These are phyloP conservation scores for Oryzias woworae DNA, from an alignment of 2,113 vertebrate genomes.

Conservation along the genomic window DNA sequence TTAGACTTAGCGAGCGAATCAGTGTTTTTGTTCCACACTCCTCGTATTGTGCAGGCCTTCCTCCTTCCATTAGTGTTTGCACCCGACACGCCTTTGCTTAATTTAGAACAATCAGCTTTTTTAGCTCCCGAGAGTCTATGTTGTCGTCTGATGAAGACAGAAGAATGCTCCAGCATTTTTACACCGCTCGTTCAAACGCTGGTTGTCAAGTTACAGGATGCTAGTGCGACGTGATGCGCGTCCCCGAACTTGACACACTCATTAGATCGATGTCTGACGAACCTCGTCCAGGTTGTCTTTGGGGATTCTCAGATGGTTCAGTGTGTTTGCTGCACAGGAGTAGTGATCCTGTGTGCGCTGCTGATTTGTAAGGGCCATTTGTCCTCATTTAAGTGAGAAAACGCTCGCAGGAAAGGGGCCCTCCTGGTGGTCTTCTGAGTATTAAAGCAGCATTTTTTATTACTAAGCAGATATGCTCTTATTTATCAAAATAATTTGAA, in stretches of 20 bases:
- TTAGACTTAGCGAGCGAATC: constrained; percentile 70
- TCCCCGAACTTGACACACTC: constrained; percentile 53
- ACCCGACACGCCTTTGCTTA: constrained; percentile 30
- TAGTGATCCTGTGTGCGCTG: constrained; percentile 35
- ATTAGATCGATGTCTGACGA: constrained; percentile 71
- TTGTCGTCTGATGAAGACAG: constrained; percentile 52
- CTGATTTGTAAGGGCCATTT: constrained; percentile 58
- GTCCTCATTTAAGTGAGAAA: constrained; percentile 72
- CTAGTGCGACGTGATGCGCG: constrained; percentile 49
- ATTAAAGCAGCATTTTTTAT: constrained; percentile 67
- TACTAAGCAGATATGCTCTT: constrained; percentile 65
- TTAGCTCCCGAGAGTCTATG: constrained; percentile 58
- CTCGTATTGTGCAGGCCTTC: constrained; percentile 54
- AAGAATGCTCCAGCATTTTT: constrained; percentile 4
- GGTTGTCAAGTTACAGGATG: constrained; percentile 44
- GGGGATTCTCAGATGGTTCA: constrained; percentile 54
- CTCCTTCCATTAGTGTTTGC: constrained; percentile 16
- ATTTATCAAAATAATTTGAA: constrained; percentile 73
- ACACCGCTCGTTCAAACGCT: constrained; percentile 14
- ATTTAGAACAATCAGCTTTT: constrained; percentile 53
- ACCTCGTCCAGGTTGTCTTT: constrained; percentile 59
- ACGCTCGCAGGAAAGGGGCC: constrained; percentile 38
- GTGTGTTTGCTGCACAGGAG: constrained; percentile 58
- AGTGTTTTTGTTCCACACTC: constrained; percentile 62
- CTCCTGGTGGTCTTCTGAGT: constrained; percentile 60